phyloP scores from a whole-genome alignment of 2,113 vertebrate genomes.

The Rutilus rutilus region DNA sequence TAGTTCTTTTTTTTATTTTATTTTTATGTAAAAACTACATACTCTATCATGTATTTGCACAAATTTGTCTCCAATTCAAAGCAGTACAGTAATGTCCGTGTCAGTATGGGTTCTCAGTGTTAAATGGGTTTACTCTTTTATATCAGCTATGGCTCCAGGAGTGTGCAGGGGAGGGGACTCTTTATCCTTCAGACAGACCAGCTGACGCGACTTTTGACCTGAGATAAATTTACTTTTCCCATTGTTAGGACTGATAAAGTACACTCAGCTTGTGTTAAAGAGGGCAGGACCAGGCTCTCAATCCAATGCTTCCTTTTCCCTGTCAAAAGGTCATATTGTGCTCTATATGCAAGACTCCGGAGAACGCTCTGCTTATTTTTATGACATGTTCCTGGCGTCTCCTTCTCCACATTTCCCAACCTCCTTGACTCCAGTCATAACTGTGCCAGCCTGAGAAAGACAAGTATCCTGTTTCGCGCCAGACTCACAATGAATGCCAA shows the following conservation, averaged over 20 bases:
- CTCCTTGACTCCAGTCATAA: conserved; percentile 53
- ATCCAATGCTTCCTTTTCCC: conserved; percentile 61
- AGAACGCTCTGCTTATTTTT: conserved; percentile 57
- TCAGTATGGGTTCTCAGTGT: not conserved
- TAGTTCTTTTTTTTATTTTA: not conserved
- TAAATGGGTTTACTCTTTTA: not conserved
- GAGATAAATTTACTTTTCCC: conserved; percentile 58
- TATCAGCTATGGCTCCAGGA: conserved; percentile 35
- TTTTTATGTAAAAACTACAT: not conserved
- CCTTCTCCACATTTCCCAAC: conserved; percentile 44
- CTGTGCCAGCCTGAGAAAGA: conserved; percentile 57
- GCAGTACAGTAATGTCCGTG: not conserved
- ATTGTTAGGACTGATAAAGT: conserved; percentile 66
- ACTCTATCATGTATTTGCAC: not conserved
- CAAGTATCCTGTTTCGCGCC: conserved; percentile 60
- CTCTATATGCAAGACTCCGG: conserved; percentile 21
- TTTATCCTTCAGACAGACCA: conserved; percentile 24
- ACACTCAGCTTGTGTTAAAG: conserved; percentile 46
- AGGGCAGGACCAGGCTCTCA: conserved; percentile 58
- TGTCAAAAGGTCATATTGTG: conserved; percentile 61
- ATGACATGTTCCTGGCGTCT: conserved; percentile 41
- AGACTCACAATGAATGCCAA: conserved; percentile 59
- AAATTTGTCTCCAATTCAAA: not conserved
- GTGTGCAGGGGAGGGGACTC: conserved; percentile 30
- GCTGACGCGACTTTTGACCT: conserved; percentile 52